Evolutionary conservation across 2,888 invertebrate species (phyloP).

Genomic region (Chydorus sphaericus): DNA sequence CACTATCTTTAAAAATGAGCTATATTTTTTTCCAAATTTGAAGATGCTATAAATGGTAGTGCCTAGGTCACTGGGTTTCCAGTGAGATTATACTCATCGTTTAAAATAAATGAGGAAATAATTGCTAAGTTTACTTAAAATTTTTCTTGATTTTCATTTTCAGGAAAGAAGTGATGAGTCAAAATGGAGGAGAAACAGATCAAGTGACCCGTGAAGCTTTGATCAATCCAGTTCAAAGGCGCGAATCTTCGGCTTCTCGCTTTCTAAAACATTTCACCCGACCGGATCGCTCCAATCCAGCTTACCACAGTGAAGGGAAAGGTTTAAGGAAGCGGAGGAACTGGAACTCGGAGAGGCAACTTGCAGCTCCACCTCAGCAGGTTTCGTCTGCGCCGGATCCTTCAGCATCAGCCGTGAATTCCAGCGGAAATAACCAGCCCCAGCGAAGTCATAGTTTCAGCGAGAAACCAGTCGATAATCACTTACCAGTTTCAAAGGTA

Average conservation of each 20-base stretch:
- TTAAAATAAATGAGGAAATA: too few species aligned
- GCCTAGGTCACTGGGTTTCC: too few species aligned
- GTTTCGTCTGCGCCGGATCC: neutral
- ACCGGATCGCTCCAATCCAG: slow-evolving; percentile 25
- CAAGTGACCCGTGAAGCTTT: neutral
- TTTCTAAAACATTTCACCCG: slow-evolving; percentile 13
- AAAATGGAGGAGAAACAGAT: slow-evolving; percentile 1
- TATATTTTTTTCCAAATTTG: too few species aligned
- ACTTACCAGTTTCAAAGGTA: too few species aligned
- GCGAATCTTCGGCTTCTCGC: slow-evolving; percentile 15
- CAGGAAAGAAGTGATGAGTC: neutral
- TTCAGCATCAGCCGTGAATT: neutral
- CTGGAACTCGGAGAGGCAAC: slow-evolving; percentile 14
- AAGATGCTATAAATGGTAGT: too few species aligned
- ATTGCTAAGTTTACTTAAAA: too few species aligned
- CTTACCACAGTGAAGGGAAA: slow-evolving; percentile 28
- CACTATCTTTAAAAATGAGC: too few species aligned
- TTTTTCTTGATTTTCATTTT: neutral
- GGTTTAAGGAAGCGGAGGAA: slow-evolving; percentile 21
- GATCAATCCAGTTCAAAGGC: slow-evolving; percentile 12
- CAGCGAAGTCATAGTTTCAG: slow-evolving; percentile 12
- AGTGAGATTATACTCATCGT: too few species aligned
- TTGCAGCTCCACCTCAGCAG: neutral
- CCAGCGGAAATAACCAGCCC: neutral
- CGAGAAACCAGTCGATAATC: too few species aligned